A percentile compares a stretch with the other conserved stretches of the same genome.
These are phyloP conservation scores for Thymelicus lineola DNA, from an alignment of 2,888 invertebrate genomes.

Conservation along the genomic window DNA sequence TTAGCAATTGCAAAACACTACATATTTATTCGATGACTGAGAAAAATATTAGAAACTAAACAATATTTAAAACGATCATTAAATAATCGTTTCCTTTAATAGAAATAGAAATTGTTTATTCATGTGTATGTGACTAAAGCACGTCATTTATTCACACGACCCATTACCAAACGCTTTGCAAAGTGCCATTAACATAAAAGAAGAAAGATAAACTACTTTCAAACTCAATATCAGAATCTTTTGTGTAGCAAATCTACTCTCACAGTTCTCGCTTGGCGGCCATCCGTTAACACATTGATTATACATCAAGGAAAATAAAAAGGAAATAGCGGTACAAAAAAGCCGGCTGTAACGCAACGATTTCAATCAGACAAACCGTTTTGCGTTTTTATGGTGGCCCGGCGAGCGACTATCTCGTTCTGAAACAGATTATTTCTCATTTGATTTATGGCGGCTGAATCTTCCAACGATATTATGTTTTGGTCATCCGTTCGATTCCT, in stretches of 20 bases:
- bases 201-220: constrained; percentile 81
- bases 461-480: constrained; percentile 85
- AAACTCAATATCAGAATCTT: constrained; percentile 83
- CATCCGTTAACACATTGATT: constrained; percentile 85
- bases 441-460: constrained; percentile 85
- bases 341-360: constrained; percentile 73
- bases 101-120: constrained; percentile 14
- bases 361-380: constrained; percentile 85
- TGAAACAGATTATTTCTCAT: constrained; percentile 86
- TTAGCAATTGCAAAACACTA: too few relatives aligned
- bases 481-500: constrained; percentile 86
- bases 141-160: constrained; percentile 73
- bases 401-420: constrained; percentile 82
- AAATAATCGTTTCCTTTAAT: neutral
- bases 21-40: neutral
- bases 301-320: constrained; percentile 84
- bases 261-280: constrained; percentile 71
- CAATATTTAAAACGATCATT: neutral
- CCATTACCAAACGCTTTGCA: constrained; percentile 75
- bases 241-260: constrained; percentile 82
- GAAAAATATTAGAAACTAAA: neutral
- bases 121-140: constrained; percentile 53
- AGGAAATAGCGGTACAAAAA: constrained; percentile 78
- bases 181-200: constrained; percentile 82
- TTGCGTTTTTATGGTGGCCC: constrained; percentile 83